phyloP scores from a whole-genome alignment of 2,888 invertebrate species.

The Sympetrum striolatum region DNA sequence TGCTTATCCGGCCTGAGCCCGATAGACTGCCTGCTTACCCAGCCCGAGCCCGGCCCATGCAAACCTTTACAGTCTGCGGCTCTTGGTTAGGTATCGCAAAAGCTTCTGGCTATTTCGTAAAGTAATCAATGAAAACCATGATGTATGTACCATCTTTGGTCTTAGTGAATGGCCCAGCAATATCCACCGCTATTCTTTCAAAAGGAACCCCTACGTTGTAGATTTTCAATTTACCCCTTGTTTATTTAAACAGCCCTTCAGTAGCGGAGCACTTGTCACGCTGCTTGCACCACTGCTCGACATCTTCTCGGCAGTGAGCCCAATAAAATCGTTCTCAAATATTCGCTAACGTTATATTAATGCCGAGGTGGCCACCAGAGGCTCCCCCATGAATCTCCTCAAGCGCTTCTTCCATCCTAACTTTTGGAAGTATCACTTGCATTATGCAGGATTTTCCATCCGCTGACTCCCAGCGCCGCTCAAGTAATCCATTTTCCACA shows the following conservation, averaged over 20 bases:
- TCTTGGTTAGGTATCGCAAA: no score
- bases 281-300: no score
- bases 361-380: constrained; percentile 52
- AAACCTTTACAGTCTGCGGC: no score
- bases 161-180: neutral
- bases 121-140: no score
- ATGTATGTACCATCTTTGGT: neutral
- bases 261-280: neutral
- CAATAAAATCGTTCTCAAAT: no score
- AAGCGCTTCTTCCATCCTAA: constrained; percentile 47
- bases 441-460: neutral
- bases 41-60: no score
- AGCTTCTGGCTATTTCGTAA: no score
- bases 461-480: neutral
- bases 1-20: no score
- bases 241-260: neutral
- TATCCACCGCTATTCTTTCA: neutral
- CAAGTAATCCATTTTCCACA: neutral
- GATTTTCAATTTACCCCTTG: neutral
- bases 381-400: constrained; percentile 50
- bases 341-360: constrained; percentile 51
- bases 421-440: constrained; percentile 47
- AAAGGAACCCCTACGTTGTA: neutral
- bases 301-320: no score
- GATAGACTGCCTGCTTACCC: no score